Evolutionary conservation across 2,113 vertebrate species (phyloP).

Genomic region (Haplochromis burtoni): DNA sequence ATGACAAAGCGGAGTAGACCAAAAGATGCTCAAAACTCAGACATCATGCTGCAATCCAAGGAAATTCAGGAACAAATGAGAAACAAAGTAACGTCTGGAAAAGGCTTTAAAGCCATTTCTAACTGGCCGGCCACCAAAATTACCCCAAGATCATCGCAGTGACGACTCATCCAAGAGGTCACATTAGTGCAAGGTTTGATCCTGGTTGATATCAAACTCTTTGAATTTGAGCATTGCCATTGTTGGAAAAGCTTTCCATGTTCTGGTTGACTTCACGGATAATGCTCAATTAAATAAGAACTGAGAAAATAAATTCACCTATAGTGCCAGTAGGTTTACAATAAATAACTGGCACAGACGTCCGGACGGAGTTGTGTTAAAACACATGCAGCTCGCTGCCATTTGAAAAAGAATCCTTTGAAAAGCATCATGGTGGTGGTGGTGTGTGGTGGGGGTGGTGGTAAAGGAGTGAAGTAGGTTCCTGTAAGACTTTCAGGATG

Average conservation of each 20-base stretch:
- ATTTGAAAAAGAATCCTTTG: neutral
- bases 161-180: neutral
- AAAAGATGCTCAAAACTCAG: neutral
- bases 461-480: neutral
- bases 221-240: neutral
- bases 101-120: neutral
- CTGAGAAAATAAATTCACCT: neutral
- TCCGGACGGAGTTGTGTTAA: neutral
- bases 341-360: neutral
- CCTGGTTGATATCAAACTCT: neutral
- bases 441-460: neutral
- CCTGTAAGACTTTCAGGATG: conserved; percentile 13
- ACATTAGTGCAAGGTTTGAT: neutral
- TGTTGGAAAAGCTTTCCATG: neutral
- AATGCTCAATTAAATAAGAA: neutral
- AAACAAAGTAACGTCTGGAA: neutral
- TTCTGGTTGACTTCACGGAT: neutral
- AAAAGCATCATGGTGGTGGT: neutral
- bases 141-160: neutral
- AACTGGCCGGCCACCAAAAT: neutral
- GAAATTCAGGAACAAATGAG: neutral
- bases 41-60: neutral
- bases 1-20: neutral
- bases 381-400: neutral
- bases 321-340: neutral